A percentile compares a stretch with the other conserved stretches of the same genome.
Evolutionary conservation across 2,113 vertebrate species (phyloP).

Genomic region (Nerophis ophidion): DNA sequence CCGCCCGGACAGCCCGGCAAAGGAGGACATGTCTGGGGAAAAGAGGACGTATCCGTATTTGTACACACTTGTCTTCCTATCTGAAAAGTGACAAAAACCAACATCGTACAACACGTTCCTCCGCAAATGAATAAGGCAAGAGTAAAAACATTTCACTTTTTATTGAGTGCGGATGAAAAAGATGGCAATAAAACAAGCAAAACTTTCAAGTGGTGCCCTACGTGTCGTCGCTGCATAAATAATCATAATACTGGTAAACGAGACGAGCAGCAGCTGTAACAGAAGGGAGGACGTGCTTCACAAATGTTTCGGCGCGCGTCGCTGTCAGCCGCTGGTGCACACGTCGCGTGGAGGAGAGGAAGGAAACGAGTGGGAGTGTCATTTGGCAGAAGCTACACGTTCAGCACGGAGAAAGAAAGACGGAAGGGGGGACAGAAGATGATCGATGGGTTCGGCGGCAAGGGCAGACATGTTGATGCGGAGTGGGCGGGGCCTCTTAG

Average conservation of each 20-base stretch:
- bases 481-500: conserved; percentile 23
- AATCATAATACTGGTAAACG: conserved; percentile 17
- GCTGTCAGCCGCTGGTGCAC: not conserved
- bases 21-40: too few relatives aligned
- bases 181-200: conserved; percentile 9
- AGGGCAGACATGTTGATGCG: not conserved
- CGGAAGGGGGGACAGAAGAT: not conserved
- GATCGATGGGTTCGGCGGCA: not conserved
- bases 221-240: conserved; percentile 15
- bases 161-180: conserved; percentile 15
- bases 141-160: conserved; percentile 5
- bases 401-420: not conserved
- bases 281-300: conserved; percentile 5
- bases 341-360: not conserved
- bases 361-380: conserved; percentile 5
- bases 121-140: not conserved
- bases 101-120: not conserved
- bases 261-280: conserved; percentile 24
- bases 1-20: too few relatives aligned
- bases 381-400: conserved; percentile 2
- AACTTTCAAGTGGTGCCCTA: conserved; percentile 1
- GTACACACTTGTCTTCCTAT: not conserved
- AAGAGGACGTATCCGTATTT: too few relatives aligned
- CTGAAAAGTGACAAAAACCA: not conserved
- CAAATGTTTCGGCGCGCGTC: not conserved